Conservation (phyloP, 2,113 vertebrate genomes). For the Indicator indicator region DNA sequence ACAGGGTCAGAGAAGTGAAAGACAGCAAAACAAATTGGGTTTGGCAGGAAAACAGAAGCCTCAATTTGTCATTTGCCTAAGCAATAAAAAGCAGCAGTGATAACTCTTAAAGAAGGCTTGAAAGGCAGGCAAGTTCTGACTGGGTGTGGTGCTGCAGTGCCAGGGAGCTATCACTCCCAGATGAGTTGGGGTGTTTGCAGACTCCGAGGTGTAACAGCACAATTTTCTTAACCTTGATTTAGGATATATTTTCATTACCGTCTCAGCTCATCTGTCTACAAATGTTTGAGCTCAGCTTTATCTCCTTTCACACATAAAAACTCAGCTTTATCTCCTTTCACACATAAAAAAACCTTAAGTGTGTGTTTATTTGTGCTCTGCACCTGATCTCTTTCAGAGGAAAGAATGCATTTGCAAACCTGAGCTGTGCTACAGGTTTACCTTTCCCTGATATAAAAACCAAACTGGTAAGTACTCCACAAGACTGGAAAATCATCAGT, state of each 20-base stretch:
- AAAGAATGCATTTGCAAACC: not conserved
- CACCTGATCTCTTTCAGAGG: not conserved
- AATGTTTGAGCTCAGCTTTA: not conserved
- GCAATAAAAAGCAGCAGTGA: not conserved
- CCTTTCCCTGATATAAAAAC: not conserved
- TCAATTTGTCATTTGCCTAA: conserved; percentile 20
- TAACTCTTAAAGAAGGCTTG: not conserved
- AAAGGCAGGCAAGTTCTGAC: not conserved
- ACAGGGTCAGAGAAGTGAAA: not conserved
- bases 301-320: not conserved
- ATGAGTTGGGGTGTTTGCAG: not conserved
- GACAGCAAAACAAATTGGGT: not conserved
- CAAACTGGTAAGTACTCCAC: not conserved
- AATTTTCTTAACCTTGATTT: not conserved
- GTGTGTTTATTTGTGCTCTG: not conserved
- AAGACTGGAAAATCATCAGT: not conserved
- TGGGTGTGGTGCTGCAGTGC: not conserved
- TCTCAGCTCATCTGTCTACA: not conserved
- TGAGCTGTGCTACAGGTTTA: not conserved
- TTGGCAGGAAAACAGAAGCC: conserved; percentile 15
- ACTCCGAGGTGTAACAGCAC: not conserved
- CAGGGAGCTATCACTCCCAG: not conserved
- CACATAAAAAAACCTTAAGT: not conserved
- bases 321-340: not conserved
- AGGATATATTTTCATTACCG: not conserved